Evolutionary conservation across 2,888 invertebrate genomes (phyloP), one percentile per base, ranked within the genome.

Genomic region (Zaprionus obscuricornis): DNA sequence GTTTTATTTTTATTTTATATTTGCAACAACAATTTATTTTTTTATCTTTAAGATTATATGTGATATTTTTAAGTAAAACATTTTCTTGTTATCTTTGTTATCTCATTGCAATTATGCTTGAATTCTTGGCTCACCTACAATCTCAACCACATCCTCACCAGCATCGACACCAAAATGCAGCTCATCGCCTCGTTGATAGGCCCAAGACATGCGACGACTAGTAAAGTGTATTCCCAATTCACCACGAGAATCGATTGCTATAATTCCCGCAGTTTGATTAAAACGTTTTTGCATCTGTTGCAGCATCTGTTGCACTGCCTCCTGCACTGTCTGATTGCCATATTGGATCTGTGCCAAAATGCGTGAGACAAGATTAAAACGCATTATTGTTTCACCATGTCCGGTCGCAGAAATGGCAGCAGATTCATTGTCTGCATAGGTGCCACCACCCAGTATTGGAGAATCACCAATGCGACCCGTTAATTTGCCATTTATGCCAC

Each of bases 371-470:
- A 96, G 90, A 88, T 95, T 95, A 68, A 92, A 94, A 82, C 94
- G 94, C 74, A 95, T 92, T 59, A 96, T 96, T 1, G 95, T 93
- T 90, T 96, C 96, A 0, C 96, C 96, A 88, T 95, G 95, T 89
- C 94, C 94, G 62, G 96, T 96, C 2, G 95, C 94, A 0, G 96
- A 96, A 6, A 96, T 94, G 4, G 94, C 95, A 3, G 95, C 96
- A 36, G 93, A 87, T 8, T 90, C 81, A 86, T 95, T 93, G 87
- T 95, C 95, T 3, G 95, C 94, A 84, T 95, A 95, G 2, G 94
- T 94, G 3, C 95, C 95, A 74, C 93, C 93, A 0, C 95, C 95
- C 68, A 93, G 91, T 67, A 93, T 90, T 0, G 95, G 94, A 0
- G 95, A 94, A 78, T 96, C 96, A 6, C 96, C 95, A 68, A 95